Percentiles rank a stretch among this genome's conserved stretches.
phyloP scores from a whole-genome alignment of 1,140 invertebrate species.

The Trichonephila inaurata region DNA sequence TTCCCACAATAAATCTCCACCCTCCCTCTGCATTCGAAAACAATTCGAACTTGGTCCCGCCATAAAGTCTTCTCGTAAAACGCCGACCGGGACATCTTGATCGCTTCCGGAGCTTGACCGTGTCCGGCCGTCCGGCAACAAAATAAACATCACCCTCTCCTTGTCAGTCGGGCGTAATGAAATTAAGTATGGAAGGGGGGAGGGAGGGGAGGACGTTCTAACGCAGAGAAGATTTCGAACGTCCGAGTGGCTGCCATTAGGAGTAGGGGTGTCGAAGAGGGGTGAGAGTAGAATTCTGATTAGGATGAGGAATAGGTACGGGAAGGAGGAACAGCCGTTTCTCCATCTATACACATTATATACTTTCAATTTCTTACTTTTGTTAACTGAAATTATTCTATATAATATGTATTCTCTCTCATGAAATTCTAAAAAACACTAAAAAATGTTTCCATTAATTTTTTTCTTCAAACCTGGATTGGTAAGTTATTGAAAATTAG shows the following conservation, averaged over 20 bases:
- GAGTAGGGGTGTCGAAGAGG: not conserved
- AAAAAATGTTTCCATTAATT: too few species aligned
- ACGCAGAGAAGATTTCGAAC: not conserved
- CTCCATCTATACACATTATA: too few species aligned
- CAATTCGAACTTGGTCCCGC: not conserved
- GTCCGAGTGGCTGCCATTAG: not conserved
- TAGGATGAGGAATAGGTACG: not conserved
- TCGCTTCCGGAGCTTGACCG: constrained; percentile 54
- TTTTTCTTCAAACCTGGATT: too few species aligned
- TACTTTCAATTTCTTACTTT: too few species aligned
- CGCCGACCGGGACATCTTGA: not conserved
- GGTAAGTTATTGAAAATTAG: too few species aligned
- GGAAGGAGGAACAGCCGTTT: not conserved
- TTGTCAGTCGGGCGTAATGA: constrained; percentile 52
- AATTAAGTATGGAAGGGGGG: constrained; percentile 46
- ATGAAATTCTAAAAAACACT: too few species aligned
- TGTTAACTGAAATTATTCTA: too few species aligned
- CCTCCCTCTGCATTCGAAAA: constrained; percentile 16
- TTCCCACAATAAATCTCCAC: constrained; percentile 1
- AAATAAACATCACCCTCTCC: constrained; percentile 39
- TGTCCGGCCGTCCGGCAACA: constrained; percentile 44
- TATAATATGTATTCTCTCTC: too few species aligned
- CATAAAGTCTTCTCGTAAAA: constrained; percentile 36
- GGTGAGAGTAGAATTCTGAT: not conserved
- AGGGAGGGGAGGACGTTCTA: not conserved